Percentiles rank a stretch among this genome's conserved stretches.
Evolutionary conservation across 2,113 vertebrate species (phyloP).

Genomic region (Porphyrio hochstetteri): DNA sequence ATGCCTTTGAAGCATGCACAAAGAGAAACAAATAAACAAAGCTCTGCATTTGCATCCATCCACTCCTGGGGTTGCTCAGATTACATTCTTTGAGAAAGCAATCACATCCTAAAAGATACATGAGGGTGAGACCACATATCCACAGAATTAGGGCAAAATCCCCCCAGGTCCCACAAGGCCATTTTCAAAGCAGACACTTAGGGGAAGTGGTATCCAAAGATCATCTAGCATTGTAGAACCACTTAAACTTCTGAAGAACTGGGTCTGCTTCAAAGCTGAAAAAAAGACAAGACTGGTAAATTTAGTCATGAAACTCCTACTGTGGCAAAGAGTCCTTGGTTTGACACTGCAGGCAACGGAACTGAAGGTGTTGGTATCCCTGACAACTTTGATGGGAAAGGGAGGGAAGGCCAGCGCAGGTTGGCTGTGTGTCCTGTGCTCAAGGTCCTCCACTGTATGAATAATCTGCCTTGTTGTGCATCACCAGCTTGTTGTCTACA

Average conservation of each 20-base stretch:
- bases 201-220: slow-evolving; percentile 1
- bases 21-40: background rate
- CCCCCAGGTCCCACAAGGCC: slow-evolving; percentile 20
- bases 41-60: background rate
- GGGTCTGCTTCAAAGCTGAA: slow-evolving; percentile 37
- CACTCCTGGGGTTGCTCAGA: background rate
- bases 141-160: background rate
- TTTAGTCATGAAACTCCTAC: slow-evolving; percentile 67
- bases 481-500: slow-evolving; percentile 97
- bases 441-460: slow-evolving; percentile 93
- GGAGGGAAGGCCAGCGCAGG: background rate
- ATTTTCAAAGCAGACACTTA: slow-evolving; percentile 3
- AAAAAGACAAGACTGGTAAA: background rate
- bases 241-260: background rate
- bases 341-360: background rate
- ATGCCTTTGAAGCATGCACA: background rate
- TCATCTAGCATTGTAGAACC: background rate
- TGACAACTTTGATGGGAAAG: slow-evolving; percentile 25
- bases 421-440: background rate
- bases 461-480: slow-evolving; percentile 99
- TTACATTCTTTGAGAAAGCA: background rate
- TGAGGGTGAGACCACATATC: background rate
- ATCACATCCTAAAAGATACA: background rate
- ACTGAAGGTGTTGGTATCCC: slow-evolving; percentile 53
- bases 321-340: slow-evolving; percentile 56